Percentiles rank a stretch among this genome's conserved stretches.
phyloP scores from a whole-genome alignment of 2,113 vertebrate species.

The Hystrix brachyura region DNA sequence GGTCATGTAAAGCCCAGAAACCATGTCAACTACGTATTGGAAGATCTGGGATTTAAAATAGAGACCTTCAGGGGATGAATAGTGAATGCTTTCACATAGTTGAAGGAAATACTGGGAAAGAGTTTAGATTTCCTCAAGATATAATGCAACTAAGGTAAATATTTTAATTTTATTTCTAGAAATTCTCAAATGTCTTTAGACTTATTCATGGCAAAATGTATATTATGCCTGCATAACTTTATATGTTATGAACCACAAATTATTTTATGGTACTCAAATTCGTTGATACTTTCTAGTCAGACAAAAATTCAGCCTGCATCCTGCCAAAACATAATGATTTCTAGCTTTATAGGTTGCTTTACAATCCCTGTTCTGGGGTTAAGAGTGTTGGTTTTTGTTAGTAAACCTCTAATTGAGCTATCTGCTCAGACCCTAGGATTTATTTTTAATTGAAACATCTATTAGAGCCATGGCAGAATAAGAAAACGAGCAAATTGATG shows the following conservation, averaged over 20 bases:
- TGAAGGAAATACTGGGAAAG: background rate
- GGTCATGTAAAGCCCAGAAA: background rate
- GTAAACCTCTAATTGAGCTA: constrained; percentile 40
- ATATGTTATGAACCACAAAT: background rate
- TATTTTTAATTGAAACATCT: constrained; percentile 69
- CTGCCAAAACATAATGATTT: background rate
- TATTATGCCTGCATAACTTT: background rate
- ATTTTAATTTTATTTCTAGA: constrained; percentile 1
- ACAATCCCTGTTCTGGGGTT: background rate
- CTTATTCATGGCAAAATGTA: background rate
- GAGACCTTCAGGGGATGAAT: background rate
- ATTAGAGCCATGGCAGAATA: constrained; percentile 16
- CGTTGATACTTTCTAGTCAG: background rate
- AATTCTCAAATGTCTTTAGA: constrained; percentile 26
- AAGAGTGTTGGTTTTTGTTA: background rate
- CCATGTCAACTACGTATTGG: background rate
- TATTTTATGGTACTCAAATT: background rate
- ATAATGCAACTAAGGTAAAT: background rate
- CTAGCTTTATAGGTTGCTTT: background rate
- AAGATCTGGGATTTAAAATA: background rate
- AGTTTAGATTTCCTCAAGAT: constrained; percentile 16
- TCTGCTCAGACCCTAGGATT: background rate
- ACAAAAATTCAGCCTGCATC: background rate
- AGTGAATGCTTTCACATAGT: background rate
- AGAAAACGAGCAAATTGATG: constrained; percentile 49